Conservation (phyloP, 2,113 vertebrate species). For the Microcebus griseorufus region DNA sequence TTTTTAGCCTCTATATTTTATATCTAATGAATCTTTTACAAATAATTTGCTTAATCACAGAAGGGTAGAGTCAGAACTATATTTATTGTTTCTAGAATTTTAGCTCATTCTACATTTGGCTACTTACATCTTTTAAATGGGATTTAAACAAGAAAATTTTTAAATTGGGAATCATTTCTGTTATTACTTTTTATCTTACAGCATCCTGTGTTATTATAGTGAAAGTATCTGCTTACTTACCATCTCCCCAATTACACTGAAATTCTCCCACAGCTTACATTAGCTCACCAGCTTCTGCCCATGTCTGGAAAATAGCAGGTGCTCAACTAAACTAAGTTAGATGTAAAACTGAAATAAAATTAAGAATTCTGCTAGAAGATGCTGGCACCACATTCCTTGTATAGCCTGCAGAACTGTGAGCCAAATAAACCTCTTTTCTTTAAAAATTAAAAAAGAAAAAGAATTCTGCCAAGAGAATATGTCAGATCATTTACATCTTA, state of each 20-base stretch:
- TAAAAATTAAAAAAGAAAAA: not conserved
- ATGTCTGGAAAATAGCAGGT: not conserved
- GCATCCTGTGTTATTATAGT: not conserved
- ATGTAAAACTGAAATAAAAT: not conserved
- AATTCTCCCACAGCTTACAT: not conserved
- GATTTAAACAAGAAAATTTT: not conserved
- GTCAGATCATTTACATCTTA: not conserved
- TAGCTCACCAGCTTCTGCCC: not conserved
- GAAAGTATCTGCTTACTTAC: not conserved
- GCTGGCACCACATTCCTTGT: not conserved
- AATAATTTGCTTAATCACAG: not conserved
- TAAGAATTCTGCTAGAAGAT: not conserved
- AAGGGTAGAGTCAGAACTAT: not conserved
- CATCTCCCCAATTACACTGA: not conserved
- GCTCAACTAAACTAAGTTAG: not conserved
- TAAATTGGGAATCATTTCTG: not conserved
- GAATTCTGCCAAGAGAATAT: not conserved
- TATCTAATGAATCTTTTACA: not conserved
- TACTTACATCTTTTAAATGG: not conserved
- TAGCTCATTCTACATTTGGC: not conserved
- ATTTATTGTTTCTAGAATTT: not conserved
- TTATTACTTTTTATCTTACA: not conserved
- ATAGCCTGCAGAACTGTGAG: too few species aligned
- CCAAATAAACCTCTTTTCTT: too few species aligned
- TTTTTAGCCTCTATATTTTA: constrained; percentile 2